Evolutionary conservation across 2,888 invertebrate species (phyloP).

Genomic region (Homarus gammarus): DNA sequence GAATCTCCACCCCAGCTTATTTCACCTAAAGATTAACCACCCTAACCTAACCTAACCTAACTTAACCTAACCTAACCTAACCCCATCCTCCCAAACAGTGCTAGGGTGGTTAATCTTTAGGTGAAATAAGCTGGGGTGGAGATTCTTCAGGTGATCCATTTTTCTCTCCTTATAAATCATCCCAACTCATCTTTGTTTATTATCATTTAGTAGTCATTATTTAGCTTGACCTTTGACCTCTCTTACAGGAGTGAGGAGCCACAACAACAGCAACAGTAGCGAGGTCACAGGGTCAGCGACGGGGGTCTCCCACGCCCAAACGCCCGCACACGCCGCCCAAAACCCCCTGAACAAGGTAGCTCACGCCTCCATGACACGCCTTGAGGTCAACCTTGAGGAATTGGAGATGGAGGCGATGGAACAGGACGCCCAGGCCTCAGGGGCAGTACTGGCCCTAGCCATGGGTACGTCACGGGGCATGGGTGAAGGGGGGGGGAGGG

Average conservation of each 20-base stretch:
- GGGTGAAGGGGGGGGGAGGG: not conserved
- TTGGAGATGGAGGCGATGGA: constrained; percentile 66
- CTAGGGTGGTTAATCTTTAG: too few relatives aligned
- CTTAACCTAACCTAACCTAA: too few relatives aligned
- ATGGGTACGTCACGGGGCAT: constrained; percentile 51
- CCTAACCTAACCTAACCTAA: too few relatives aligned
- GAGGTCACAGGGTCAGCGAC: not conserved
- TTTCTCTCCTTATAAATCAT: too few relatives aligned
- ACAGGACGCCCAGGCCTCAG: constrained; percentile 72
- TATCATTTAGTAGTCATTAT: too few relatives aligned
- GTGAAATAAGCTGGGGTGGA: too few relatives aligned
- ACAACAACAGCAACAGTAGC: constrained; percentile 33
- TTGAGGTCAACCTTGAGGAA: constrained; percentile 69
- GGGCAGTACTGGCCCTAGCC: constrained; percentile 72
- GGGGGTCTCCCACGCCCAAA: not conserved
- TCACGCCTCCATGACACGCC: constrained; percentile 52
- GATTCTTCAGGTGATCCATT: too few relatives aligned
- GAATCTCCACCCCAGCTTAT: too few relatives aligned
- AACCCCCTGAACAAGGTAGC: constrained; percentile 31
- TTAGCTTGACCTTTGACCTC: too few relatives aligned
- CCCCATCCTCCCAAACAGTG: too few relatives aligned
- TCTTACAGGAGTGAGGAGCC: not conserved
- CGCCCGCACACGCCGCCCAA: constrained; percentile 1
- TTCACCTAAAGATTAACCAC: too few relatives aligned
- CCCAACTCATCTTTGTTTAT: too few relatives aligned